Evolutionary conservation across 2,797 vertebrate species (phyloP), one percentile per base, ranked within the genome.

Genomic region (Siniperca undulata): DNA sequence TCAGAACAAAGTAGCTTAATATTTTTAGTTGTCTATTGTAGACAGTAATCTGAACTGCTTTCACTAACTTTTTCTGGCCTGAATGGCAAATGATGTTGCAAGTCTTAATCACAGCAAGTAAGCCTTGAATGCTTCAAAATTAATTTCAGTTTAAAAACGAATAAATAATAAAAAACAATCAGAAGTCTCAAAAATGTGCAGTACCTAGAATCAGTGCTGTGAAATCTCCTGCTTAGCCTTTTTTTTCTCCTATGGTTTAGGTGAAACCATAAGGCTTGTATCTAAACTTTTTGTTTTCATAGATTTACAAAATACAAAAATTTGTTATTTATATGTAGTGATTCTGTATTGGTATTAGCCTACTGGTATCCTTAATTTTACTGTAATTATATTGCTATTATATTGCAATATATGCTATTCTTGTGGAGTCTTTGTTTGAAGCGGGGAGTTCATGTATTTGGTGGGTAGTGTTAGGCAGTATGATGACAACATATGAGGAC

Each of bases 321-420:
- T 90, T 92, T 91, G 87, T 90, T 96, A 96, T 95, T 95, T 95
- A 91, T 95, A 92, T 92, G 94, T 96, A 94, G 93, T 94, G 94
- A 93, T 95, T 94, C 90, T 92, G 95, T 96, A 95, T 95, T 94
- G 92, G 83, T 96, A 95, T 95, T 94, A 92, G 90, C 91, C 82
- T 93, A 88, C 86, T 94, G 91, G 80, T 92, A 92, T 92, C 94
- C 92, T 94, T 96, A 85, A 88, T 95, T 95, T 95, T 89, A 93
- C 93, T 95, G 92, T 95, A 94, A 90, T 82, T 88, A 89, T 93
- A 92, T 95, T 94, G 94, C 93, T 78, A 93, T 95, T 93, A 92
- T 93, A 93, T 93, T 94, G 94, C 94, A 95, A 94, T 95, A 95
- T 92, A 94, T 93, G 88, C 85, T 93, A 83, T 94, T 93, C 83